A percentile compares a stretch with the other conserved stretches of the same genome.
phyloP scores from a whole-genome alignment of 2,113 vertebrate species.

The Equus przewalskii region DNA sequence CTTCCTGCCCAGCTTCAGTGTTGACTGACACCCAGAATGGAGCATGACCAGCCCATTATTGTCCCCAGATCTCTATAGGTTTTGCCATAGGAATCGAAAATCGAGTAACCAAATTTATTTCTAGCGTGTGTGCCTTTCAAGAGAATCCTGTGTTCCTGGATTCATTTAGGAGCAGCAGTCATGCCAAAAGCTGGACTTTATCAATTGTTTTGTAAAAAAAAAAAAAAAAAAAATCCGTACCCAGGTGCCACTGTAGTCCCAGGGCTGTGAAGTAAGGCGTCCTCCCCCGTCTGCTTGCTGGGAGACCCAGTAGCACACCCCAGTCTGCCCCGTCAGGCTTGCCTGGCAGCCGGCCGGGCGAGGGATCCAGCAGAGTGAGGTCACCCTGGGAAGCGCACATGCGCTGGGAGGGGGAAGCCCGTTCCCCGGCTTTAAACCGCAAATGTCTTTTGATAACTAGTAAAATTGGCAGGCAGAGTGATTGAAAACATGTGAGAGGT shows the following conservation, averaged over 20 bases:
- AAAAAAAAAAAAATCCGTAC: background rate
- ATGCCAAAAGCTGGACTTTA: conserved; percentile 18
- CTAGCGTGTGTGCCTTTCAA: background rate
- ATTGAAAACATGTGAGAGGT: conserved; percentile 70
- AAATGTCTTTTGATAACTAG: conserved; percentile 71
- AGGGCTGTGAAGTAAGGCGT: background rate
- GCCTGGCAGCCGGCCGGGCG: background rate
- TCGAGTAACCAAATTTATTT: background rate
- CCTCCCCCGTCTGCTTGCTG: background rate
- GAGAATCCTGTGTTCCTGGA: background rate
- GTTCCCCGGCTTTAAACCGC: background rate
- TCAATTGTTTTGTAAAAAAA: background rate
- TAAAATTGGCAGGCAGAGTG: conserved; percentile 67
- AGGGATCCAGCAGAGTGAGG: background rate
- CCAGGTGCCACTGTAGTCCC: background rate
- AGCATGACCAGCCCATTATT: background rate
- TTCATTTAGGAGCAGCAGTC: background rate
- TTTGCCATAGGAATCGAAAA: background rate
- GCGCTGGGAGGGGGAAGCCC: background rate
- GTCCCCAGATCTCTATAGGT: background rate
- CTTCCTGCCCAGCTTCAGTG: background rate
- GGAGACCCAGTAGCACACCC: background rate
- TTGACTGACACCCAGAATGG: background rate
- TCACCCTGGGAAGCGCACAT: background rate
- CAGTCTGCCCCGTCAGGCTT: accelerated